phyloP scores from a whole-genome alignment of 2,113 vertebrate genomes.

The Tylochromis polylepis region DNA sequence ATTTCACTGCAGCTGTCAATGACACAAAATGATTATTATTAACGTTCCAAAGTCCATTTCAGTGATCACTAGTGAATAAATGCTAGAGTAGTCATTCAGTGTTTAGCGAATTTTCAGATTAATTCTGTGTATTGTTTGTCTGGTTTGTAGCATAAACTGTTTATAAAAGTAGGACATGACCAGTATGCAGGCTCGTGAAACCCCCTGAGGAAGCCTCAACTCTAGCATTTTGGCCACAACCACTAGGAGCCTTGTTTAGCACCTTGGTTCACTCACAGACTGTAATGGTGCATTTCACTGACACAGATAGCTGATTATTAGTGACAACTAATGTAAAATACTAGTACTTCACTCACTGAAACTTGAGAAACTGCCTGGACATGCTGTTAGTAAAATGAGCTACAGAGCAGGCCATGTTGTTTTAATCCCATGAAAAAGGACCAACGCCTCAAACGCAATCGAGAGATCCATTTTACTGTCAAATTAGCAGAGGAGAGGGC shows the following conservation, averaged over 20 bases:
- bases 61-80: background rate
- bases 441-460: background rate
- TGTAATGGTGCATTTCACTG: too few relatives aligned
- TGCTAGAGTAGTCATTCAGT: background rate
- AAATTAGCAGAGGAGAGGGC: background rate
- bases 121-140: background rate
- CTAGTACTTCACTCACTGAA: background rate
- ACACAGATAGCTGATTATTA: background rate
- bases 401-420: background rate
- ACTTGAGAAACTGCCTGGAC: background rate
- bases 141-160: background rate
- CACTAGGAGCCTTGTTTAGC: background rate
- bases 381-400: background rate
- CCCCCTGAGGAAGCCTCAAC: background rate
- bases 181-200: background rate
- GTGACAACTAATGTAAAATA: background rate
- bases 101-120: background rate
- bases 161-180: background rate
- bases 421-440: background rate
- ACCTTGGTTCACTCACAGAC: background rate
- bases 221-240: background rate
- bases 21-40: background rate
- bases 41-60: background rate
- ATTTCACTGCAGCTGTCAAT: background rate
- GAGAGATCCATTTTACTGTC: background rate